phyloP scores from a whole-genome alignment of 2,797 vertebrate species.

The Diceros bicornis region DNA sequence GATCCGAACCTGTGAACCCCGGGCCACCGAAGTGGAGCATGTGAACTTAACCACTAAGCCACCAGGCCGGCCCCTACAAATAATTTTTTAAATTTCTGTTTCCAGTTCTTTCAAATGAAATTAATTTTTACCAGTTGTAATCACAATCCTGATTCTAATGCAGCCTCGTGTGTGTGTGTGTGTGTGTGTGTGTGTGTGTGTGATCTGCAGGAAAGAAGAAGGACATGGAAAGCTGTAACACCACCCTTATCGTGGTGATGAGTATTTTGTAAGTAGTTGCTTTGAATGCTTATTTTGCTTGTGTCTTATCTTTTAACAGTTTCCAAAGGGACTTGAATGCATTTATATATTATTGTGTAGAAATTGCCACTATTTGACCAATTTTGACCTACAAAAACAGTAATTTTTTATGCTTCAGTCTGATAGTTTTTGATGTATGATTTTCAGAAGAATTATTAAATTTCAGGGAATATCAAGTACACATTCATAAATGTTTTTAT shows the following conservation, averaged over 20 bases:
- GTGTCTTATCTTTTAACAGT: slow-evolving; percentile 44
- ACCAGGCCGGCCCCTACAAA: not conserved
- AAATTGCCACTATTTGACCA: slow-evolving; percentile 50
- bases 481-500: slow-evolving; percentile 8
- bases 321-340: slow-evolving; percentile 28
- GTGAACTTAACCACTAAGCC: too few species aligned
- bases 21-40: too few species aligned
- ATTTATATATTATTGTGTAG: not conserved
- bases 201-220: slow-evolving; percentile 88
- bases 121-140: not conserved
- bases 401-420: slow-evolving; percentile 22
- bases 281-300: slow-evolving; percentile 46
- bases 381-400: not conserved
- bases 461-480: slow-evolving; percentile 27
- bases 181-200: not conserved
- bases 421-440: slow-evolving; percentile 50
- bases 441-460: slow-evolving; percentile 68
- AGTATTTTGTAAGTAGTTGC: slow-evolving; percentile 90
- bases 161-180: not conserved
- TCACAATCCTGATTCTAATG: slow-evolving; percentile 26
- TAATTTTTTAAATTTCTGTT: not conserved
- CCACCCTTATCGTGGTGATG: slow-evolving; percentile 88
- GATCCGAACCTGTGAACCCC: too few species aligned
- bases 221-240: slow-evolving; percentile 85
- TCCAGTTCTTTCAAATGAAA: slow-evolving; percentile 30